Conservation (phyloP, 2,797 vertebrate genomes). For the Myripristis murdjan region DNA sequence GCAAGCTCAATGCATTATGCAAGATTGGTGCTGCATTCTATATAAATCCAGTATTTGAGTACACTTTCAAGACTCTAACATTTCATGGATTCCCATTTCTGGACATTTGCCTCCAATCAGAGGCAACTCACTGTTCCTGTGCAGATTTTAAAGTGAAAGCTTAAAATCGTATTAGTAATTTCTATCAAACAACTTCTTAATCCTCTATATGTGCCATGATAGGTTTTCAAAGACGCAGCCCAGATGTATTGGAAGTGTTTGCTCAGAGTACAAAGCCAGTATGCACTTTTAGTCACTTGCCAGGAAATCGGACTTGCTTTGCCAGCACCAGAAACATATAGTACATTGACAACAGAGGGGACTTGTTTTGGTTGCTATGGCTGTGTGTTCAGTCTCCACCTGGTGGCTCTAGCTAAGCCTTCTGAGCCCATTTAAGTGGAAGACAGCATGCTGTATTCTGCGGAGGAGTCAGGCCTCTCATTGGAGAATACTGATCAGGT, state of each 20-base stretch:
- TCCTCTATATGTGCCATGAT: slow-evolving; percentile 2
- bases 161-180: slow-evolving; percentile 28
- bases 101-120: slow-evolving; percentile 39
- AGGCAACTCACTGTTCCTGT: slow-evolving; percentile 42
- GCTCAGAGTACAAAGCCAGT: slow-evolving; percentile 12
- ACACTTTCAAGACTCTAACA: slow-evolving; percentile 59
- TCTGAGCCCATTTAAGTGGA: slow-evolving; percentile 28
- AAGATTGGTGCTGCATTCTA: slow-evolving; percentile 63
- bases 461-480: slow-evolving; percentile 26
- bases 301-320: slow-evolving; percentile 12
- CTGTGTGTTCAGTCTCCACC: slow-evolving; percentile 17
- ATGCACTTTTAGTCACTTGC: background rate
- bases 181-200: slow-evolving; percentile 23
- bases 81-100: slow-evolving; percentile 60
- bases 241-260: background rate
- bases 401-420: slow-evolving; percentile 8
- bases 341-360: background rate
- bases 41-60: slow-evolving; percentile 69
- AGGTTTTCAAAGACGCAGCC: background rate
- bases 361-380: background rate
- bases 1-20: slow-evolving; percentile 76
- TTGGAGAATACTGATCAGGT: slow-evolving; percentile 56
- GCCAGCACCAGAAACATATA: background rate
- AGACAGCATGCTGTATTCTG: slow-evolving; percentile 26
- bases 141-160: slow-evolving; percentile 27